phyloP scores from a whole-genome alignment of 2,113 vertebrate genomes.

The Lynx canadensis region DNA sequence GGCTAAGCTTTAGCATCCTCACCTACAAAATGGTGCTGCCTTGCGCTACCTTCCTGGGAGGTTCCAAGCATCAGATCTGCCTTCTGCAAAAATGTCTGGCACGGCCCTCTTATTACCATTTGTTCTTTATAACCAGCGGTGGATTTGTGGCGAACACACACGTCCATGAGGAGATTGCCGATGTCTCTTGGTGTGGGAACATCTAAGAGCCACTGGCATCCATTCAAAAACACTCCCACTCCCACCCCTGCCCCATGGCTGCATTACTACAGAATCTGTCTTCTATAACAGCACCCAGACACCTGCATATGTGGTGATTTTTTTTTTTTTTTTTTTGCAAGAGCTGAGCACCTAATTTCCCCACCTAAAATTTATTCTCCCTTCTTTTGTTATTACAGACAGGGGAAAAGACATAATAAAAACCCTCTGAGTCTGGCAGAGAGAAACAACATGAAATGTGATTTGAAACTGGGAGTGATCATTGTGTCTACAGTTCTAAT shows the following conservation, averaged over 20 bases:
- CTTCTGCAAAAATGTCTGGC: neutral
- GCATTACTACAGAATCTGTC: neutral
- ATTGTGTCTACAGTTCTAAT: conserved; percentile 19
- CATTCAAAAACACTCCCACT: fast-evolving
- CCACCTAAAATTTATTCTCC: conserved; percentile 49
- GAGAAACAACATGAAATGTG: neutral
- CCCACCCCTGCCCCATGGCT: fast-evolving
- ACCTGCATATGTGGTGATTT: fast-evolving
- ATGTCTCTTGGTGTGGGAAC: neutral
- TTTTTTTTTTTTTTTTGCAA: neutral
- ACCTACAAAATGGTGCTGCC: no score
- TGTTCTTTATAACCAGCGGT: neutral
- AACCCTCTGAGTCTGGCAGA: neutral
- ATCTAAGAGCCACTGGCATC: neutral
- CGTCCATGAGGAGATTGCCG: neutral
- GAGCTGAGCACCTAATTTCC: neutral
- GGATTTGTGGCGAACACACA: neutral
- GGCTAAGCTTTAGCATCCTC: neutral
- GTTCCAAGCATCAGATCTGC: neutral
- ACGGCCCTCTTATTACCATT: no score
- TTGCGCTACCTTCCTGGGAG: neutral
- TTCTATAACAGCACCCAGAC: neutral
- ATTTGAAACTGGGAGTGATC: conserved; percentile 36
- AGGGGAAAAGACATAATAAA: conserved; percentile 35
- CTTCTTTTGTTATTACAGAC: conserved; percentile 32